Evolutionary conservation across 2,888 invertebrate genomes (phyloP), one percentile per base, ranked within the genome.

Genomic region (Galerucella calmariensis): DNA sequence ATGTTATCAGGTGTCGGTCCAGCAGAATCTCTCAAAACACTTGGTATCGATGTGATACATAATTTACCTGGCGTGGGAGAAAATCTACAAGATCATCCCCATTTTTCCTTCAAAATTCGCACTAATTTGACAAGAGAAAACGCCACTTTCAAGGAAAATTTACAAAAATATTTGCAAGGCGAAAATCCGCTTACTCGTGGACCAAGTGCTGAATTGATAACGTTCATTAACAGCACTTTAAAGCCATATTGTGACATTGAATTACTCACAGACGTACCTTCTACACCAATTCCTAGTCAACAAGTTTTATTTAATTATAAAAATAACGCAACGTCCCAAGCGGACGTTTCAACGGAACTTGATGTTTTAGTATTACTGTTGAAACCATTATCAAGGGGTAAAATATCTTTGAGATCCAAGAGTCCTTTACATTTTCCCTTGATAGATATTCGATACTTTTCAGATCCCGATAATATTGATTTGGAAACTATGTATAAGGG

Each of bases 61-160:
- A 90, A 95, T 83, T 88, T 94, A 2, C 69, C 75, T 11, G 92
- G 92, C 1, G 95, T 96, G 0, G 96, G 96, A 8, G 90, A 91
- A 82, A 95, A 95, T 86, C 89, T 95, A 0, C 95, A 95, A 85
- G 95, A 95, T 85, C 95, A 95, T 82, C 67, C 75, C 0, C 35
- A 69, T 58, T 16, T 75, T 5, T 70, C 69, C 48, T 59, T 75
- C 12, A 65, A 65, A 8, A 72, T 72, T 53, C 69, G 72, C 16
- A 67, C 69, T 10, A 73, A 73, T 48, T 16, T 61, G 14, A 35
- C 68, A n/a, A 66, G 69, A 12, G 41, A 69, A 4, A 56, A 61
- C 44, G 12, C 14, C 9, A 73, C 61, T 6, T 48, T 75, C 14
- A 59, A 51, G 12, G 67, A 75, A 20, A 67, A 73, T 20, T 58